Base-by-base conservation (phyloP, 1,140 invertebrate genomes). In the Drosophila sucinea region DNA sequence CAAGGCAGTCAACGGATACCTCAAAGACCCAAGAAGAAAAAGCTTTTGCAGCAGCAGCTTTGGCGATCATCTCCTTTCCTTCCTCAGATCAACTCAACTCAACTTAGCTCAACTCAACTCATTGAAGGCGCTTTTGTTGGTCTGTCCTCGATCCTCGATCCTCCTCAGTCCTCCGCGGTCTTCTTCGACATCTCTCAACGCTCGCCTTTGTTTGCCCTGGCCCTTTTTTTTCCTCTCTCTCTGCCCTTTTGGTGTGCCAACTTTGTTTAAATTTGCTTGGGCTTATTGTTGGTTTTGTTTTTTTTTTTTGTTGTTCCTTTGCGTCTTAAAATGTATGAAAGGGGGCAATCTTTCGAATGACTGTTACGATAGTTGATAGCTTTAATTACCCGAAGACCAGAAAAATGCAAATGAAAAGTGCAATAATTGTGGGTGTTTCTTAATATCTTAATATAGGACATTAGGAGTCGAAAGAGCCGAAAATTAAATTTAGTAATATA, bases 191-290 rank as follows among this genome's bases (percentile, higher is more conserved):
- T 70, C 76, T 81, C 72, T 81, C 72, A 77, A 71, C 75, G 67
- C 71, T 51, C 47, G 77, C 73, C 69, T 76, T 72, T 77, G 64
- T 70, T 58, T 67, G 66, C 27, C 58, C 29, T 38, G 54, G 54
- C 79, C 67, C 64, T 62, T 66, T 44, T 25, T 70, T 32, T 65
- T 55, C 69, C 62, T 60, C 66, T 58, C 58, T 60, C 33, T 57
- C 64, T 64, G 66, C 55, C 64, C 73, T 68, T 74, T 60, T 67
- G 76, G 71, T 83, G 82, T 82, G 78, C 79, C 75, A 81, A 86
- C 78, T 87, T 86, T 89, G 79, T 82, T 86, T 87, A 86, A 87
- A 71, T 79, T 86, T 79, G 75, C 73, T 70, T 63, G 25, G 41
- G 74, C 76, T 80, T 87, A 77, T 86, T 79, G 76, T 86, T 74